Conservation (phyloP, 2,888 invertebrate species). For the Andrena marginata region DNA sequence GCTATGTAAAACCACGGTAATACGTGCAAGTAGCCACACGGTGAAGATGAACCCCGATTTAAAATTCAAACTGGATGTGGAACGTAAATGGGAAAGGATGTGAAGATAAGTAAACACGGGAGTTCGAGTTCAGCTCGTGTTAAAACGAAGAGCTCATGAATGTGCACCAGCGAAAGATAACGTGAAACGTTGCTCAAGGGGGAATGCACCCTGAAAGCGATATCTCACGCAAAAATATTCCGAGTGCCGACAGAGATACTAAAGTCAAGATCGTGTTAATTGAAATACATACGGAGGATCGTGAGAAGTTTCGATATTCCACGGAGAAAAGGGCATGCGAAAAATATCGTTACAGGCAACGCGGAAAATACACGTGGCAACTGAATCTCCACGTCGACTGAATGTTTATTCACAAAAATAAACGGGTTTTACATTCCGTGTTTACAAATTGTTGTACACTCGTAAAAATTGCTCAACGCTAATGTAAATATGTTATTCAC, state of each 20-base stretch:
- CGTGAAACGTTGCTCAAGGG: not conserved
- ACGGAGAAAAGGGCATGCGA: not conserved
- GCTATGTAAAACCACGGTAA: not conserved
- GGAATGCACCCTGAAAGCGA: not conserved
- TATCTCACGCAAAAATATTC: constrained; percentile 11
- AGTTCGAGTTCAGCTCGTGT: constrained; percentile 10
- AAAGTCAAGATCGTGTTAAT: constrained; percentile 1
- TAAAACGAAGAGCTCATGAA: constrained; percentile 29
- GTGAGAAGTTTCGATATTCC: not conserved
- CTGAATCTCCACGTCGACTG: no score
- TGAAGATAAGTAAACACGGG: constrained; percentile 26
- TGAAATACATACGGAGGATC: constrained; percentile 8
- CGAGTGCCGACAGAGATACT: not conserved
- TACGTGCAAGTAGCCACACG: constrained; percentile 16
- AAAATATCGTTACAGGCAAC: not conserved
- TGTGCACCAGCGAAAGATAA: constrained; percentile 14
- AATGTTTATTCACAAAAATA: no score
- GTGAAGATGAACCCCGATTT: constrained; percentile 13
- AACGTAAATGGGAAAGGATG: constrained; percentile 28
- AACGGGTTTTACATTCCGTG: no score
- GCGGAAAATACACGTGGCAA: no score
- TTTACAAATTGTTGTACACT: no score
- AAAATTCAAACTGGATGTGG: constrained; percentile 26
- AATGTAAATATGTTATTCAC: no score
- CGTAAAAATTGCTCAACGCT: no score